Evolutionary conservation across 2,113 vertebrate species (phyloP).

Genomic region (Electrona antarctica): DNA sequence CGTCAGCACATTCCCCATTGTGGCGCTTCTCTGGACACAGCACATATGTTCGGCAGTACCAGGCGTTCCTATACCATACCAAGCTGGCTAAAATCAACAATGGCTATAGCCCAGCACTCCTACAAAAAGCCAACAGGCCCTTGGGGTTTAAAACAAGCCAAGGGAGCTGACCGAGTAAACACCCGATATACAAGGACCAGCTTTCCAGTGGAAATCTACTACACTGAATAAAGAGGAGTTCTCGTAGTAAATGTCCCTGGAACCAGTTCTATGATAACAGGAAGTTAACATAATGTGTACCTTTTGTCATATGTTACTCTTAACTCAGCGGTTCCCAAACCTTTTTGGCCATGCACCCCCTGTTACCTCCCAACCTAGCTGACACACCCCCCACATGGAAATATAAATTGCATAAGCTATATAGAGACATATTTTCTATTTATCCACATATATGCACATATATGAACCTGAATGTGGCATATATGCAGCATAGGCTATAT

Average conservation of each 20-base stretch:
- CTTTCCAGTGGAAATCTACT: background rate
- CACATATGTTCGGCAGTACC: slow-evolving; percentile 44
- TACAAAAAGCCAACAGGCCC: background rate
- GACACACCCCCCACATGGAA: no score
- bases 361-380: no score
- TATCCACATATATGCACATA: no score
- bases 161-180: background rate
- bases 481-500: no score
- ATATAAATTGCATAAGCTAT: no score
- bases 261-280: background rate
- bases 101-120: background rate
- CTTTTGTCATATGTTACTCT: background rate
- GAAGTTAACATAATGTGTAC: background rate
- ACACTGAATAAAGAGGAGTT: background rate
- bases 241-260: background rate
- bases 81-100: slow-evolving; percentile 32
- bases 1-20: slow-evolving; percentile 70
- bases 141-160: background rate
- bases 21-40: slow-evolving; percentile 55
- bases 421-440: no score
- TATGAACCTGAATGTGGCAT: no score
- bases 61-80: slow-evolving; percentile 19
- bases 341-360: no score
- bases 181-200: background rate
- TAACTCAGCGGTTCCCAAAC: no score